Evolutionary conservation across 2,888 invertebrate genomes (phyloP).

Genomic region (Drosophila rellima): DNA sequence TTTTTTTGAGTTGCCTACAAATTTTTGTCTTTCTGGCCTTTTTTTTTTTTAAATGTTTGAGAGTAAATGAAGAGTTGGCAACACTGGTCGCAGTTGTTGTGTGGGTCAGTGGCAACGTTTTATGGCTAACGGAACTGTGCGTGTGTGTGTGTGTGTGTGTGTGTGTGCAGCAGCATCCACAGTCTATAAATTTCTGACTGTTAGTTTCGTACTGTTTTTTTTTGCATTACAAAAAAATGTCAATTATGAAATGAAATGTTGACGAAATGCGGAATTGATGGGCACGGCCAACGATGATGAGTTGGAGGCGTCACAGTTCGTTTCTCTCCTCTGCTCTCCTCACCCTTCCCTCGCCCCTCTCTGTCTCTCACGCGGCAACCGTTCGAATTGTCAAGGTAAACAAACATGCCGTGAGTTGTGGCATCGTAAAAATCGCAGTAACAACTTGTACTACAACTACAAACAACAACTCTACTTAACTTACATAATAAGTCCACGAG

Average conservation of each 20-base stretch:
- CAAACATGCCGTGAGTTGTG: conserved; percentile 43
- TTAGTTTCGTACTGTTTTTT: conserved; percentile 11
- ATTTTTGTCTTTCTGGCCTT: no score
- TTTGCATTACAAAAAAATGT: conserved; percentile 45
- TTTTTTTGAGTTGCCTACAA: no score
- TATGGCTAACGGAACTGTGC: conserved; percentile 30
- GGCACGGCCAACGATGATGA: conserved; percentile 39
- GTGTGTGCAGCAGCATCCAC: conserved; percentile 36
- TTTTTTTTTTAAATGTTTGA: no score
- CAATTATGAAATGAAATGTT: conserved; percentile 70
- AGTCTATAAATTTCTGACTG: conserved; percentile 46
- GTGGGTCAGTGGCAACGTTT: conserved; percentile 77
- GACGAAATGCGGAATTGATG: conserved; percentile 55
- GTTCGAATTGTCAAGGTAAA: conserved; percentile 70
- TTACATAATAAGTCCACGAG: conserved; percentile 56
- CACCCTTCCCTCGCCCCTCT: background rate
- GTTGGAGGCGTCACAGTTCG: conserved; percentile 35
- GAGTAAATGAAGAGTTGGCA: background rate
- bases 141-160: background rate
- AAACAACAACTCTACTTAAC: conserved; percentile 28
- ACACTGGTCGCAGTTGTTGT: conserved; percentile 45
- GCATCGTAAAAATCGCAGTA: conserved; percentile 53
- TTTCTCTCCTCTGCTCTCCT: conserved; percentile 2
- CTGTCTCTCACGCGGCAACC: conserved; percentile 13
- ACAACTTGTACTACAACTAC: conserved; percentile 27